These are phyloP conservation scores for Indicator maculatus DNA, from an alignment of 2,113 vertebrate species.

Conservation along the genomic window DNA sequence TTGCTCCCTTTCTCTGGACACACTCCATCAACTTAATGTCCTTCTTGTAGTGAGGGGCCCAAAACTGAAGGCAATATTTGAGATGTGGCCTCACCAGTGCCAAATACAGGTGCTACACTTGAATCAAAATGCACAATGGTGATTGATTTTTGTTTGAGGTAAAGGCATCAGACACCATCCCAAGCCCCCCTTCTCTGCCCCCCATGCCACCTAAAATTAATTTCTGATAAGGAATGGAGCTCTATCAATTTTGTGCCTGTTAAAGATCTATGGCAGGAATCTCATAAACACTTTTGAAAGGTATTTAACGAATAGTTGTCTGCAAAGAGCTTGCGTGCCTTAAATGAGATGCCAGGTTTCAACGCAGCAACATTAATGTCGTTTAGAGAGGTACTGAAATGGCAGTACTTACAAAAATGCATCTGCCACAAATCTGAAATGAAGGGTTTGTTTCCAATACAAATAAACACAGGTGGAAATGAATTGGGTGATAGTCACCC, in stretches of 20 bases:
- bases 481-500: background rate
- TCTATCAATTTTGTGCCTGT: background rate
- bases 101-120: background rate
- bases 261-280: background rate
- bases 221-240: background rate
- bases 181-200: background rate
- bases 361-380: background rate
- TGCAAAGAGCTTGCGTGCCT: background rate
- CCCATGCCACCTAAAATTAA: background rate
- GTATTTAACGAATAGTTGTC: background rate
- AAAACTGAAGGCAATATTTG: no score
- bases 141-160: background rate
- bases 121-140: background rate
- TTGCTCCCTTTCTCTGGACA: no score
- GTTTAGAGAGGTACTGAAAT: constrained; percentile 15
- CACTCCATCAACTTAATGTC: no score
- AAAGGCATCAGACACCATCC: background rate
- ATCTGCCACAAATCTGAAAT: constrained; percentile 10
- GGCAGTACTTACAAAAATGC: constrained; percentile 20
- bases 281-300: background rate
- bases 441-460: constrained; percentile 27
- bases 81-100: no score
- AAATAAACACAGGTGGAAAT: background rate
- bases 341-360: background rate
- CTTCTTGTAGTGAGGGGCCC: no score